Percentiles rank a stretch among this genome's conserved stretches.
These are phyloP conservation scores for Podarcis muralis DNA, from an alignment of 2,113 vertebrate species.

Conservation along the genomic window DNA sequence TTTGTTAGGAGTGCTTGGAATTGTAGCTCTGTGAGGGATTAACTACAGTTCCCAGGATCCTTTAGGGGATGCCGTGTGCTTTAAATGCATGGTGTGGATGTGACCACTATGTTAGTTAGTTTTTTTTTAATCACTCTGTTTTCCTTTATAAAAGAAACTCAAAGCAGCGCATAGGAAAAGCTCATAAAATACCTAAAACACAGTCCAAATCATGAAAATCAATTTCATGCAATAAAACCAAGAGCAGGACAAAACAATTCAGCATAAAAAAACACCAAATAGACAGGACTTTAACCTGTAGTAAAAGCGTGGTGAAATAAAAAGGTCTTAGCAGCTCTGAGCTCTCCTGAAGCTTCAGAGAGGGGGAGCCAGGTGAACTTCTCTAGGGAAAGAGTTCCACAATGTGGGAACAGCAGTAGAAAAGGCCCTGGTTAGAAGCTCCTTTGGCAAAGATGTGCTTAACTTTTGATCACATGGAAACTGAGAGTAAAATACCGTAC, in stretches of 20 bases:
- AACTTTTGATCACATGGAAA: background rate
- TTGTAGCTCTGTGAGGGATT: too few species aligned
- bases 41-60: too few species aligned
- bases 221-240: background rate
- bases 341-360: background rate
- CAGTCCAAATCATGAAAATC: background rate
- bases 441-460: background rate
- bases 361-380: background rate
- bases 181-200: background rate
- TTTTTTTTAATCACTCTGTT: background rate
- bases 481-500: background rate
- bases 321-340: background rate
- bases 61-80: too few species aligned
- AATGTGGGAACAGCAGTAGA: background rate
- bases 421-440: background rate
- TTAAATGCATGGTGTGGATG: too few species aligned
- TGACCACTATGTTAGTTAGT: too few species aligned
- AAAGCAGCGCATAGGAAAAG: background rate
- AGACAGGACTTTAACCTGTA: background rate
- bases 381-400: background rate
- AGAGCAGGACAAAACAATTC: background rate
- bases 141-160: background rate
- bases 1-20: too few species aligned
- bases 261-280: background rate
- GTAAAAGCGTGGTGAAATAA: background rate